Base-by-base conservation (phyloP, 2,113 vertebrate species). In the Dromaius novaehollandiae region DNA sequence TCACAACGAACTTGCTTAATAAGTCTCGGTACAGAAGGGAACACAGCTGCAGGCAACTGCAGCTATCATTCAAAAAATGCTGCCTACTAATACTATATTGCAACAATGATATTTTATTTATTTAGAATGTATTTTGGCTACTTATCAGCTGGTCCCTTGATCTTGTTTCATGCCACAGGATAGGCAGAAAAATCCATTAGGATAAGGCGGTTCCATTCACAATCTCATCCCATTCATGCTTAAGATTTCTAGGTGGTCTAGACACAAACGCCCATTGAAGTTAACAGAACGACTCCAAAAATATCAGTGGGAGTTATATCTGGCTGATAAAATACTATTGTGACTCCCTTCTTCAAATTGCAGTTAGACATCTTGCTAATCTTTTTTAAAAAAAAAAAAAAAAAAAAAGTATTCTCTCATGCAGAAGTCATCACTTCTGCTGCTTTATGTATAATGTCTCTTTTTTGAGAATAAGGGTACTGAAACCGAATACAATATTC, bases 301-400 rank as follows among this genome's bases (percentile, higher is more conserved):
- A 63, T 9, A 9, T n/a, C 17, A 19, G 30, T 15, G 17, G 46
- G 74, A 95, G 44, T 50, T 21, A 70, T 9, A 76, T 2, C 24
- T 30, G 84, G 28, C 15, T 77, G 42, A 81, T 46, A 71, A 55
- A 28, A 44, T 19, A 51, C 11, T 75, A 7, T 24, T 82, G 93
- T 75, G 55, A 70, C 10, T 84, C 26, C 14, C 19, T 38, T 48
- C 53, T 78, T 75, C 61, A 48, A 79, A 85, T 17, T 55, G 38
- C 38, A 68, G 26, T 44, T 2, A 1, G 14, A 66, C 0, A 0
- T 40, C 63, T 0, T 44, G 21, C 25, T 32, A n/a, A 46, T 32
- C 13, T 58, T 42, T 44, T n/a, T 20, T 76, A n/a, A n/a, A n/a
- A n/a, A n/a, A n/a, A n/a, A n/a, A 71, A 11, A 38, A 38, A 38